Evolutionary conservation across 2,113 vertebrate species (phyloP), one percentile per base, ranked within the genome.

Genomic region (Cavia aperea): DNA sequence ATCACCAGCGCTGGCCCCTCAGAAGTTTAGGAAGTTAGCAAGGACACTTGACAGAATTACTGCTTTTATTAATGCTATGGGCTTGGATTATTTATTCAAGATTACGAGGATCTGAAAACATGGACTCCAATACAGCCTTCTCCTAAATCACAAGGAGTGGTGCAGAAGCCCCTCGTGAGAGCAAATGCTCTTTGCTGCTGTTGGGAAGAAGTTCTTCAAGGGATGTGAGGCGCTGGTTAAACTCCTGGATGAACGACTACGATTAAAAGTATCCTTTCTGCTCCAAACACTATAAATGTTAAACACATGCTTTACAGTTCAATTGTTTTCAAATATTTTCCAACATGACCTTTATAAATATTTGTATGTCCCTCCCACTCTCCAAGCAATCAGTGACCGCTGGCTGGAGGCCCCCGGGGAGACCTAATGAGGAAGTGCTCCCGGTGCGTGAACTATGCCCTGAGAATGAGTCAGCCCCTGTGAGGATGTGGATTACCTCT

Each of bases 1-100:
- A 96, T 96, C 94, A 93, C 60, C 88, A 86, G 70, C 88, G 46
- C 75, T 66, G 89, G 2, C 43, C 81, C 96, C 95, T 96, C 72
- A 94, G 95, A 97, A 94, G 90, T 96, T 96, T 95, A 96, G 95
- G 94, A 97, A 97, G 92, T 95, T 95, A 96, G 94, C 82, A 90
- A 83, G 96, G 94, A 90, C 94, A 95, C 90, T 97, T 97, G 93
- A 96, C 95, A 96, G 95, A 97, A 95, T 97, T 97, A 82, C 81
- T 95, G 93, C 89, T 93, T 95, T 97, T 96, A 95, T 96, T 96
- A 97, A 97, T 96, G 96, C 93, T 83, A 5, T 73, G 49, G 51
- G 54, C 88, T 90, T 89, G 73, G 92, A 92, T 90, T 90, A 92
- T 96, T 97, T 97, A 96, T 97, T 96, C 96, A 96, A 96, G 95